Percentiles rank a stretch among this genome's conserved stretches.
These are phyloP conservation scores for Sorex araneus DNA, from an alignment of 2,113 vertebrate genomes.

Conservation along the genomic window DNA sequence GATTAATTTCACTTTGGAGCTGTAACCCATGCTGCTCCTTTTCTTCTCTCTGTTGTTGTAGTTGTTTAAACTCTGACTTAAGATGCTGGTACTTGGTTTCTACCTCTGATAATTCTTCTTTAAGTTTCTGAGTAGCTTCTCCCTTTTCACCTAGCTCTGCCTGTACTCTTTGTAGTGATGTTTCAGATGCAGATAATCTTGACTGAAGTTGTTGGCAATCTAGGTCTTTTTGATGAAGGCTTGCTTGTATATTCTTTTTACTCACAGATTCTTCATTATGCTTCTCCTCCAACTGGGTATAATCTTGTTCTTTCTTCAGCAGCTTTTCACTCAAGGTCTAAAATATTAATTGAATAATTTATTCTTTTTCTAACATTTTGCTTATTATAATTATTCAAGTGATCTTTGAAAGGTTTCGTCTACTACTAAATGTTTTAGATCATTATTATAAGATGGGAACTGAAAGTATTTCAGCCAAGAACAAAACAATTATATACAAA, in stretches of 20 bases:
- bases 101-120: constrained; percentile 92
- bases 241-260: constrained; percentile 92
- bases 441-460: background rate
- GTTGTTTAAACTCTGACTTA: constrained; percentile 96
- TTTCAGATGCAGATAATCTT: constrained; percentile 90
- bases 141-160: constrained; percentile 91
- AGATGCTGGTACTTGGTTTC: constrained; percentile 95
- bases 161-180: constrained; percentile 91
- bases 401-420: background rate
- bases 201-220: constrained; percentile 95
- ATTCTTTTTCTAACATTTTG: constrained; percentile 59
- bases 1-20: constrained; percentile 96
- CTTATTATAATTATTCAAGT: constrained; percentile 27
- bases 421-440: background rate
- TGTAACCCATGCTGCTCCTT: constrained; percentile 95
- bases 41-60: constrained; percentile 96
- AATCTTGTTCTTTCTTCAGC: constrained; percentile 91
- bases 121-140: constrained; percentile 92
- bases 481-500: background rate
- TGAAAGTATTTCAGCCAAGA: constrained; percentile 28
- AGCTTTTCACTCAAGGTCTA: constrained; percentile 94
- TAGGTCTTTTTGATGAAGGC: constrained; percentile 93
- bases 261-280: constrained; percentile 90
- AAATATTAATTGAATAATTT: constrained; percentile 71
- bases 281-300: constrained; percentile 92